A percentile compares a stretch with the other conserved stretches of the same genome.
Evolutionary conservation across 2,888 invertebrate genomes (phyloP).

Genomic region (Neoitamus cyanurus): DNA sequence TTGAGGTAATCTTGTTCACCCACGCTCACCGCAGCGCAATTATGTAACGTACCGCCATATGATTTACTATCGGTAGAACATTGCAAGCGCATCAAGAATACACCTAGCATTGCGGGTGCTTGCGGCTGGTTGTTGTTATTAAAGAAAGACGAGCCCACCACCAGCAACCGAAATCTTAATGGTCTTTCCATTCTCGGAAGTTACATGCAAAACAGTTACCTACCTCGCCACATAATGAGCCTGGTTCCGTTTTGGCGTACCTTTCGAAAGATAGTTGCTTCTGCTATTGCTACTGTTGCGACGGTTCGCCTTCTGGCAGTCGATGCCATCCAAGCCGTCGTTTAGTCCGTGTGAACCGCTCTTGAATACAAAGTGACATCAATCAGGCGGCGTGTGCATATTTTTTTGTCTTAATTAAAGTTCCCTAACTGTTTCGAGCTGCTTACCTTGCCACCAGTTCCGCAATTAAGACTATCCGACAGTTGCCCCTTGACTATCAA

Average conservation of each 20-base stretch:
- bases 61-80: background rate
- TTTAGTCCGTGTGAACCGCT: conserved; percentile 33
- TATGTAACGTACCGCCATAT: background rate
- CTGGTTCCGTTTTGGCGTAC: conserved; percentile 31
- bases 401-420: conserved; percentile 31
- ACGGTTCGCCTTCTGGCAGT: background rate
- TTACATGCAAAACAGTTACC: conserved; percentile 48
- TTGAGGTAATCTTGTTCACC: background rate
- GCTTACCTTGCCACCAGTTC: conserved; percentile 37
- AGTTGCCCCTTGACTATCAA: conserved; percentile 21
- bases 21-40: background rate
- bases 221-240: conserved; percentile 26
- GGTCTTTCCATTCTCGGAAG: conserved; percentile 48
- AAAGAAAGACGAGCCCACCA: background rate
- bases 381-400: conserved; percentile 44
- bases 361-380: conserved; percentile 52
- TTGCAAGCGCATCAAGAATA: background rate
- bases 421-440: conserved; percentile 46
- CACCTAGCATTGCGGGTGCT: background rate
- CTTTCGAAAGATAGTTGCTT: conserved; percentile 7
- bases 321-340: background rate
- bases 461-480: conserved; percentile 18
- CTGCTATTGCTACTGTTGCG: background rate
- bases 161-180: conserved; percentile 23
- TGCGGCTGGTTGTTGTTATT: background rate